These are phyloP conservation scores for Stichopus horrens DNA, from an alignment of 53 echinoderm and acorn worm species.

Conservation along the genomic window DNA sequence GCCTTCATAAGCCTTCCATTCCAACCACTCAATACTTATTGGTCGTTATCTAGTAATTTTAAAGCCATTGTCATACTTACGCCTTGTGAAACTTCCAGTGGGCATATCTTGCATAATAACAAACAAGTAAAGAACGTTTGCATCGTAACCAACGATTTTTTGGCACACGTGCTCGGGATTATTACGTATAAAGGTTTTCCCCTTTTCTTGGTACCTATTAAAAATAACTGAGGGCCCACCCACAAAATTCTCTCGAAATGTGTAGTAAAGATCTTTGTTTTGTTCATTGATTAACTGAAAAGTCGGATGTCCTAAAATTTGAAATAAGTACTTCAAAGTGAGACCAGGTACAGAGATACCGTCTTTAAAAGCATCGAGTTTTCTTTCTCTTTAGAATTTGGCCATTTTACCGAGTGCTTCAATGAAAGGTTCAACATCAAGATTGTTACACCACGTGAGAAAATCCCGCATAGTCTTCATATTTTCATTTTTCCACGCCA, in stretches of 20 bases:
- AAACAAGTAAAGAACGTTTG: conserved; percentile 67
- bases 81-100: conserved; percentile 38
- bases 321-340: conserved; percentile 50
- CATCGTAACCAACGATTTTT: conserved; percentile 56
- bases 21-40: too few species aligned
- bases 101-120: conserved; percentile 66
- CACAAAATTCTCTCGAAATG: conserved; percentile 36
- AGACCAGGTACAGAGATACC: conserved; percentile 60
- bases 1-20: neutral
- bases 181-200: conserved; percentile 35
- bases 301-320: conserved; percentile 8
- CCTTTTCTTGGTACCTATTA: conserved; percentile 58
- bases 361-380: conserved; percentile 54
- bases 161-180: conserved; percentile 34
- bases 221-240: conserved; percentile 69
- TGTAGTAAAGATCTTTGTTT: conserved; percentile 59
- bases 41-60: neutral
- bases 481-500: neutral
- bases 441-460: conserved; percentile 53
- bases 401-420: conserved; percentile 50
- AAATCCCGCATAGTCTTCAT: conserved; percentile 52
- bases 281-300: conserved; percentile 27
- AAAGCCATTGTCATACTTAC: conserved; percentile 13
- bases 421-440: conserved; percentile 40
- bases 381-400: conserved; percentile 22